phyloP scores from a whole-genome alignment of 2,888 invertebrate genomes.

The Eristalinus sepulchralis region DNA sequence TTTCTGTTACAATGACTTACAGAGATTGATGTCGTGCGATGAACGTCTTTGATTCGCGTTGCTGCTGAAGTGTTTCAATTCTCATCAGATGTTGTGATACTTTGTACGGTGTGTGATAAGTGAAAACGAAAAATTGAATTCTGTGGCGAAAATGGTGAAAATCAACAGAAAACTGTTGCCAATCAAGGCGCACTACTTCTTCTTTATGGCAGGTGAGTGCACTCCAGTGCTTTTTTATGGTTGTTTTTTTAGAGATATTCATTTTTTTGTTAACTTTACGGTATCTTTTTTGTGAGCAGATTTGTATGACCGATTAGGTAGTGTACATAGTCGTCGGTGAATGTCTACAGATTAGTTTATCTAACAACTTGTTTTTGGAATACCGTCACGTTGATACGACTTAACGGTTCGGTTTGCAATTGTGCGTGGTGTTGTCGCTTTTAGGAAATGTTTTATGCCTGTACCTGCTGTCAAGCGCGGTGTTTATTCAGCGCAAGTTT shows the following conservation, averaged over 20 bases:
- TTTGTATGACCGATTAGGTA: background rate
- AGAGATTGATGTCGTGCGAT: background rate
- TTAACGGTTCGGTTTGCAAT: background rate
- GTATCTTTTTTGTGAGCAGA: background rate
- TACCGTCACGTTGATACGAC: background rate
- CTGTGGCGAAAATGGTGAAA: constrained; percentile 81
- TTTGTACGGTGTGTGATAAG: background rate
- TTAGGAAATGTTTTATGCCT: background rate
- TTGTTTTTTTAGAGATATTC: background rate
- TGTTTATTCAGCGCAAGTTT: background rate
- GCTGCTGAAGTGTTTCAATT: background rate
- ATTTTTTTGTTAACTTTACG: background rate
- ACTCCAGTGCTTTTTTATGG: background rate
- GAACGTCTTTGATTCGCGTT: background rate
- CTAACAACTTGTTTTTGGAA: background rate
- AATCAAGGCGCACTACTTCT: constrained; percentile 93
- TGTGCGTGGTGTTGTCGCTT: background rate
- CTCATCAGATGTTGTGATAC: background rate
- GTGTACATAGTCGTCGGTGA: background rate
- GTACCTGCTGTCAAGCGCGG: background rate
- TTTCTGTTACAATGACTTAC: background rate
- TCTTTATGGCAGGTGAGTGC: constrained; percentile 91
- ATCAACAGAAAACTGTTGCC: constrained; percentile 88
- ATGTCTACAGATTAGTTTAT: background rate
- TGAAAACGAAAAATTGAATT: background rate